Conservation (phyloP, 2,888 invertebrate genomes). For the Drosophila suboccidentalis region DNA sequence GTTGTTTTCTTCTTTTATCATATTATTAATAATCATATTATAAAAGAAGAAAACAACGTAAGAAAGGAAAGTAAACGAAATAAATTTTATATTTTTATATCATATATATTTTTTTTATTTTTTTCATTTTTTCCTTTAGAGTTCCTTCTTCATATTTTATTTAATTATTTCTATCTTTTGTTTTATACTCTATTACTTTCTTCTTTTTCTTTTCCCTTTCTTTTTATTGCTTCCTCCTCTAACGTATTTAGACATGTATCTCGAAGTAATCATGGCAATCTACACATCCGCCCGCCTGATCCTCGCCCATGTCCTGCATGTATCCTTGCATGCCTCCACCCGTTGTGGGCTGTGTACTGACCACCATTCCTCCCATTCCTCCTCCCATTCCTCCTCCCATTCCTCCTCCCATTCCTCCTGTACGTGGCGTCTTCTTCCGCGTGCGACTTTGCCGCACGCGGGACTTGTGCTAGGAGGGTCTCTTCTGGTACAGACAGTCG, state of each 20-base stretch:
- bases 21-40: too few relatives aligned
- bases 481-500: constrained; percentile 90
- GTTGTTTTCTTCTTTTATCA: neutral
- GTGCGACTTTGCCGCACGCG: constrained; percentile 88
- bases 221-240: neutral
- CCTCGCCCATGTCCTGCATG: constrained; percentile 62
- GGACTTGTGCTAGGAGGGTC: constrained; percentile 89
- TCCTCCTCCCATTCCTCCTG: constrained; percentile 17
- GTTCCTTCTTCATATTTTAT: neutral
- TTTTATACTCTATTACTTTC: neutral
- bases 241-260: constrained; percentile 87
- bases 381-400: constrained; percentile 49
- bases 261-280: constrained; percentile 86
- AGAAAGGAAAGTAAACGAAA: too few relatives aligned
- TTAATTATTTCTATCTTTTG: neutral
- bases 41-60: too few relatives aligned
- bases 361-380: constrained; percentile 53
- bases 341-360: constrained; percentile 63
- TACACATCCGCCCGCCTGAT: constrained; percentile 82
- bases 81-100: neutral
- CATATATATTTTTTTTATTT: neutral
- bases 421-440: constrained; percentile 86
- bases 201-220: neutral
- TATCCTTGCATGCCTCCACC: constrained; percentile 56
- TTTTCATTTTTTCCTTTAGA: neutral